Base-by-base conservation (phyloP, 37 sponge, comb jelly and placozoan genomes). In the Petrosia ficiformis region DNA sequence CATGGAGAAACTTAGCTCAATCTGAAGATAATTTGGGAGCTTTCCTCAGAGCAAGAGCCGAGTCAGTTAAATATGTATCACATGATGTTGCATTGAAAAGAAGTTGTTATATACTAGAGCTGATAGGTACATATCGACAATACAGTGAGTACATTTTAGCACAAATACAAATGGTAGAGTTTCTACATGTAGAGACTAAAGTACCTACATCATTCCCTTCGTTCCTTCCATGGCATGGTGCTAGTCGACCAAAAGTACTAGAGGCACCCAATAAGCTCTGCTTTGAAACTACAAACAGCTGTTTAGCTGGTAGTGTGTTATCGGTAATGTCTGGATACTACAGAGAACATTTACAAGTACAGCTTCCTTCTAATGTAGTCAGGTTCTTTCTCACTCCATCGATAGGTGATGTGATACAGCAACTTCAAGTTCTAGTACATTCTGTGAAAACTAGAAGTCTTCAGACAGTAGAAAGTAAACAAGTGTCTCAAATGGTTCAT, bases 141-240 rank as follows among this genome's bases (percentile, higher is more conserved):
- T 61, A 30, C n/a, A 25, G 28, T 24, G 21, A 33, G n/a, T n/a
- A n/a, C 14, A 16, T 69, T n/a, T 69, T 71, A 31, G 42, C 36
- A 14, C 34, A 29, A 44, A 4, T 52, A 39, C 28, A 26, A 24
- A 44, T 52, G 26, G 59, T 84, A 14, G 73, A 57, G 14, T 84
- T 77, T 66, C 44, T 84, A 2, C 70, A 61, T 37, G 11, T 57
- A 32, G 22, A 70, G 58, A 3, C 22, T 35, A 24, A 33, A 26
- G 52, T 35, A 19, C 87, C 87, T 37, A 0, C 28, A 21, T 39
- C 30, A 1, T 86, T 67, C 59, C 67, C 76, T 30, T 28, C 39
- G 5, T 1, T 32, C 4, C 65, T 86, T 24, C 28, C 0, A 10
- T 80, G 87, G 87, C 57, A 39, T 60, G 72, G 87, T 10, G 44